Conservation (phyloP, 1,140 invertebrate genomes). For the fruit fly (Drosophila melanogaster) region Release_6_plus_ISO1_MT NC_004354.4:18584501-18585000, state of each 20-base stretch:
- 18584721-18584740: not conserved
- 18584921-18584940: too few species aligned
- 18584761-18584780: too few species aligned
- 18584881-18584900: too few species aligned
- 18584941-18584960: too few species aligned
- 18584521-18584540: slow-evolving; percentile 18
- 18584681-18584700: not conserved
- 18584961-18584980: too few species aligned
- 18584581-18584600: slow-evolving; percentile 16
- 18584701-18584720: not conserved
- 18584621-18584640: slow-evolving; percentile 56
- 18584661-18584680: slow-evolving; percentile 60
- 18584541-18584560: slow-evolving; percentile 57
- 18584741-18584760: not conserved
- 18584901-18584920: too few species aligned
- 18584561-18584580: slow-evolving; percentile 60
- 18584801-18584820: too few species aligned
- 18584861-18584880: too few species aligned
- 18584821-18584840: too few species aligned
- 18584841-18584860: too few species aligned
- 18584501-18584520: not conserved
- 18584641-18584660: slow-evolving; percentile 83
- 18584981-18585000: too few species aligned
- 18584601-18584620: slow-evolving; percentile 5
- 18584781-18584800: not conserved